Evolutionary conservation across 2,113 vertebrate genomes (phyloP).

Genomic region (Mola mola): DNA sequence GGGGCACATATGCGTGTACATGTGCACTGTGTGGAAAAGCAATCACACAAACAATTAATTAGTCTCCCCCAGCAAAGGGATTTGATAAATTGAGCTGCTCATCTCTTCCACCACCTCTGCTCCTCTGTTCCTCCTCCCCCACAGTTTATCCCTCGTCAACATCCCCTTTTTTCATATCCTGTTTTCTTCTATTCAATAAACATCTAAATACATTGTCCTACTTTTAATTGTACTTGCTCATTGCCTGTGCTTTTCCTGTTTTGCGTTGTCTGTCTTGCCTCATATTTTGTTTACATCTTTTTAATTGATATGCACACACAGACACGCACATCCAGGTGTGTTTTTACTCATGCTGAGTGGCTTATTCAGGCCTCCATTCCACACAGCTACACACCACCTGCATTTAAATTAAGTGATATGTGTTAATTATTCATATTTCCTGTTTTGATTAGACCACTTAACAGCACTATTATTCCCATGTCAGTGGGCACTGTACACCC

Average conservation of each 20-base stretch:
- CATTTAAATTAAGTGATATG: constrained; percentile 65
- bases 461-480: constrained; percentile 61
- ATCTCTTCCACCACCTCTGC: constrained; percentile 40
- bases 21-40: constrained; percentile 64
- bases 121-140: constrained; percentile 9
- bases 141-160: constrained; percentile 26
- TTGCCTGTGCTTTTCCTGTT: constrained; percentile 51
- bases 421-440: constrained; percentile 78
- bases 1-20: constrained; percentile 10
- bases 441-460: constrained; percentile 64
- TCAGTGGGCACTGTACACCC: constrained; percentile 42
- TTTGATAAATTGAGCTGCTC: constrained; percentile 81
- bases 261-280: constrained; percentile 36
- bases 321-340: neutral
- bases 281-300: constrained; percentile 36
- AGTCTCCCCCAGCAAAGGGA: constrained; percentile 73
- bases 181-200: constrained; percentile 66
- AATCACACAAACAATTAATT: constrained; percentile 88
- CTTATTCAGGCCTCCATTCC: constrained; percentile 36
- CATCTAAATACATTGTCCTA: constrained; percentile 76
- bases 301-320: neutral
- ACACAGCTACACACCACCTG: constrained; percentile 38
- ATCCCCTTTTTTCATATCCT: constrained; percentile 32
- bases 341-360: constrained; percentile 5
- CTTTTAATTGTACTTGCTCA: constrained; percentile 76